Percentiles rank a stretch among this genome's conserved stretches.
phyloP scores from a whole-genome alignment of 2,797 vertebrate genomes.

The Calcarius lapponicus region DNA sequence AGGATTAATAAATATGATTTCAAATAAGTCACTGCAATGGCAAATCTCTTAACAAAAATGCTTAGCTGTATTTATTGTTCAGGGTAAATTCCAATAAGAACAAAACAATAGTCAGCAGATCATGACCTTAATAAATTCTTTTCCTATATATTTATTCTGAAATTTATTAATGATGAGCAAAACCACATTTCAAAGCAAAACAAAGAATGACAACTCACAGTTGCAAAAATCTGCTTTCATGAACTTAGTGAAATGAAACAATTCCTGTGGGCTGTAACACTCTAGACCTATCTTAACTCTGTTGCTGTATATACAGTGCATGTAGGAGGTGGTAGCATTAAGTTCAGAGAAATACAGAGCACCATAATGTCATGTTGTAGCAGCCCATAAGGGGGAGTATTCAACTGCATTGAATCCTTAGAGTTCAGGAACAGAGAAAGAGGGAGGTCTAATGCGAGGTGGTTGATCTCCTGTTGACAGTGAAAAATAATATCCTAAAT shows the following conservation, averaged over 20 bases:
- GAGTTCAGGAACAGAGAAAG: neutral
- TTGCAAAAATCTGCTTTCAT: neutral
- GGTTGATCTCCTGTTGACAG: neutral
- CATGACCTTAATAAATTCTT: neutral
- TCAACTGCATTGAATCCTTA: neutral
- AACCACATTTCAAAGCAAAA: neutral
- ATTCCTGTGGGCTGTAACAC: neutral
- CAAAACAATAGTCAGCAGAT: neutral
- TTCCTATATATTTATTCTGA: neutral
- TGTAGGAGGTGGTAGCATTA: neutral
- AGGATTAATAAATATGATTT: neutral
- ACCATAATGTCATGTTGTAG: neutral
- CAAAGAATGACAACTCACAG: neutral
- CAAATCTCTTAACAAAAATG: neutral
- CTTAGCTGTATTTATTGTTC: neutral
- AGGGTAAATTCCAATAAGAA: neutral
- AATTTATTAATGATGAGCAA: neutral
- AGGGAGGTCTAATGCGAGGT: neutral
- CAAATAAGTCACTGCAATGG: neutral
- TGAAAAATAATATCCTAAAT: neutral
- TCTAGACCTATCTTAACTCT: neutral
- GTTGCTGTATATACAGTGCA: neutral
- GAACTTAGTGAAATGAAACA: neutral
- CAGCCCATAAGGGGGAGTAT: conserved; percentile 37
- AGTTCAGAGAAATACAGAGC: neutral